Percentiles rank a stretch among this genome's conserved stretches.
phyloP scores from a whole-genome alignment of 2,113 vertebrate genomes.

The Eulacestoma nigropectus region DNA sequence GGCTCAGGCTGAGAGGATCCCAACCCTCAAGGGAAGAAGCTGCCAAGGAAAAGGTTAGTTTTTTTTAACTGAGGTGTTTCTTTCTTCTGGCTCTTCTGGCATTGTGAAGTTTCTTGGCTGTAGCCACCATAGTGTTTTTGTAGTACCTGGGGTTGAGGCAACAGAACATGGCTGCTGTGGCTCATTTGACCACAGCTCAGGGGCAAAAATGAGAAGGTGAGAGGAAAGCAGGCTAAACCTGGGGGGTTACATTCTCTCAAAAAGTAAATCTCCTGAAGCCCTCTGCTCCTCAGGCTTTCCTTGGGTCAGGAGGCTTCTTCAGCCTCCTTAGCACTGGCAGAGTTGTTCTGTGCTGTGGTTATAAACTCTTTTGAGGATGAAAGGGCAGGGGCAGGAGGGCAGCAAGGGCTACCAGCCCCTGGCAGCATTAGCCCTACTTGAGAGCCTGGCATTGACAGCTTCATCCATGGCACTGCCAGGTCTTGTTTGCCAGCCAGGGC shows the following conservation, averaged over 20 bases:
- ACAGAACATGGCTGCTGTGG: background rate
- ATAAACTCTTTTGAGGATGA: background rate
- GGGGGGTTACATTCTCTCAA: background rate
- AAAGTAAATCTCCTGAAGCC: background rate
- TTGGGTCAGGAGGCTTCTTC: background rate
- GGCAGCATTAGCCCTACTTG: background rate
- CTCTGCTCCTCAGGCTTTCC: background rate
- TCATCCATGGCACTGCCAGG: background rate
- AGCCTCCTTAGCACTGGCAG: background rate
- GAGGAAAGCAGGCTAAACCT: background rate
- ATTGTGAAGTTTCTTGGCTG: fast-evolving
- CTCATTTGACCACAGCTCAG: background rate
- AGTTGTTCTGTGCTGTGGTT: background rate
- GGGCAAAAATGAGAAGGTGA: background rate
- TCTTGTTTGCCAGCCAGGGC: background rate
- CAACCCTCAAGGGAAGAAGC: background rate
- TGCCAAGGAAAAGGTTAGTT: background rate
- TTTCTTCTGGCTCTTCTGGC: background rate
- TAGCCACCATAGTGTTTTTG: background rate
- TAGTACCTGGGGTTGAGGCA: background rate
- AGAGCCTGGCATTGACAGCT: background rate
- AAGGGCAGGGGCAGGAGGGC: background rate
- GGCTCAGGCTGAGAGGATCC: background rate
- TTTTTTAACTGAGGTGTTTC: background rate
- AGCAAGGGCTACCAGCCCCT: background rate